Evolutionary conservation across 1,140 invertebrate species (phyloP).

Genomic region (Solenopsis fugax): DNA sequence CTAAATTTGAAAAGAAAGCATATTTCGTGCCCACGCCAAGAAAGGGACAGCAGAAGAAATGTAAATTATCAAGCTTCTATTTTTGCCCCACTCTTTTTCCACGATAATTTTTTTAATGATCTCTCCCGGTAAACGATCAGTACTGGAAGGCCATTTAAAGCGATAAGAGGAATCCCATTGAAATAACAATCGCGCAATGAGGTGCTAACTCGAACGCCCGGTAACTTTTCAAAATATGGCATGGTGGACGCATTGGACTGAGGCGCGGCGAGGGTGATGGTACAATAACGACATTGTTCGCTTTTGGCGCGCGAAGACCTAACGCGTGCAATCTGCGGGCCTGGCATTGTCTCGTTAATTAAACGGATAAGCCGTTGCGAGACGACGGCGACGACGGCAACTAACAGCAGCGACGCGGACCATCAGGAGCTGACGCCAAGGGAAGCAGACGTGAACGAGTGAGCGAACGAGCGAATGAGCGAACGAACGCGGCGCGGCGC

Average conservation of each 20-base stretch:
- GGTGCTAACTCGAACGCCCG: conserved; percentile 18
- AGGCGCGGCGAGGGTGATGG: conserved; percentile 39
- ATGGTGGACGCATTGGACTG: not conserved
- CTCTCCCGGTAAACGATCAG: not conserved
- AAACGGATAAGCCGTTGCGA: conserved; percentile 84
- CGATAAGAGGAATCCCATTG: not conserved
- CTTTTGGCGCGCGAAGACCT: conserved; percentile 71
- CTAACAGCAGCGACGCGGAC: conserved; percentile 32
- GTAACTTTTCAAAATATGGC: conserved; percentile 41
- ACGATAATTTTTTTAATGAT: not conserved
- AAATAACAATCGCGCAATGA: conserved; percentile 47
- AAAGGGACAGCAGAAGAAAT: not conserved
- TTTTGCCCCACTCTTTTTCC: not conserved
- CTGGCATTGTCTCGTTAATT: conserved; percentile 85
- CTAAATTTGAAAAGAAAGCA: conserved; percentile 4
- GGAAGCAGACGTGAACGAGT: conserved; percentile 18
- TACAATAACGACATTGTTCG: conserved; percentile 81
- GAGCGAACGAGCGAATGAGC: conserved; percentile 22
- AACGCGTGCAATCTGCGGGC: conserved; percentile 74
- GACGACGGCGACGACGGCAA: conserved; percentile 36
- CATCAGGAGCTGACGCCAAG: conserved; percentile 35
- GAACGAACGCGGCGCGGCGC: conserved; percentile 33
- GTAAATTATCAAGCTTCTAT: not conserved
- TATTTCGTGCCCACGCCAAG: not conserved
- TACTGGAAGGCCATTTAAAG: not conserved